Evolutionary conservation across 2,888 invertebrate genomes (phyloP).

Genomic region (Luperina nickerlii): DNA sequence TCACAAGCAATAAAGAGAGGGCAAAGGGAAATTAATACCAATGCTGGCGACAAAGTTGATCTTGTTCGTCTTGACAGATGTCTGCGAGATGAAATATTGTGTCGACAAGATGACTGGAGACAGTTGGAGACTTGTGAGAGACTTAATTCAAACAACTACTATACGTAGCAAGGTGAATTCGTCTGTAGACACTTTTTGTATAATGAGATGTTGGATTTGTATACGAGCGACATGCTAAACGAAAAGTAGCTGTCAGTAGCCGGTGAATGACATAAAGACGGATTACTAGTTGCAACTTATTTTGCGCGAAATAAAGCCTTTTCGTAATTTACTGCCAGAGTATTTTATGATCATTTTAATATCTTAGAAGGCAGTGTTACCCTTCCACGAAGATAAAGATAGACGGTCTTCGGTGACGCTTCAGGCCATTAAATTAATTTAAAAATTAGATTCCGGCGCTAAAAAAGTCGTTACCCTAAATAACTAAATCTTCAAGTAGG

Average conservation of each 20-base stretch:
- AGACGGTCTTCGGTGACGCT: slow-evolving; percentile 30
- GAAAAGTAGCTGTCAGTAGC: slow-evolving; percentile 46
- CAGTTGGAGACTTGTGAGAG: slow-evolving; percentile 65
- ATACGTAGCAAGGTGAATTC: slow-evolving; percentile 50
- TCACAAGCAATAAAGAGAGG: slow-evolving; percentile 83
- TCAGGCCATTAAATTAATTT: slow-evolving; percentile 50
- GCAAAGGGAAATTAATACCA: slow-evolving; percentile 86
- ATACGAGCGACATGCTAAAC: slow-evolving; percentile 41
- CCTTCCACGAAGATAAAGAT: slow-evolving; percentile 38
- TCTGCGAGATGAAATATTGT: slow-evolving; percentile 83
- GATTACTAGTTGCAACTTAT: slow-evolving; percentile 46
- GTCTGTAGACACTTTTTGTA: slow-evolving; percentile 35
- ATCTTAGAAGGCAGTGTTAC: slow-evolving; percentile 33
- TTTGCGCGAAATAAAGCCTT: slow-evolving; percentile 25
- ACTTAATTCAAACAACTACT: slow-evolving; percentile 69
- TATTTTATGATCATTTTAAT: slow-evolving; percentile 39
- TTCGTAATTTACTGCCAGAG: slow-evolving; percentile 26
- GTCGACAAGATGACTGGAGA: slow-evolving; percentile 71
- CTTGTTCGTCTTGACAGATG: slow-evolving; percentile 85
- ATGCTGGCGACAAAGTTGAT: slow-evolving; percentile 84
- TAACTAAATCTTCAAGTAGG: slow-evolving; percentile 50
- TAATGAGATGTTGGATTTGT: slow-evolving; percentile 59
- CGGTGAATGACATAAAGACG: slow-evolving; percentile 38
- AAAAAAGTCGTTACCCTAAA: slow-evolving; percentile 42
- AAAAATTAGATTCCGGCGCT: slow-evolving; percentile 45